phyloP scores from a whole-genome alignment of 1,140 invertebrate species.

The Riptortus pedestris region DNA sequence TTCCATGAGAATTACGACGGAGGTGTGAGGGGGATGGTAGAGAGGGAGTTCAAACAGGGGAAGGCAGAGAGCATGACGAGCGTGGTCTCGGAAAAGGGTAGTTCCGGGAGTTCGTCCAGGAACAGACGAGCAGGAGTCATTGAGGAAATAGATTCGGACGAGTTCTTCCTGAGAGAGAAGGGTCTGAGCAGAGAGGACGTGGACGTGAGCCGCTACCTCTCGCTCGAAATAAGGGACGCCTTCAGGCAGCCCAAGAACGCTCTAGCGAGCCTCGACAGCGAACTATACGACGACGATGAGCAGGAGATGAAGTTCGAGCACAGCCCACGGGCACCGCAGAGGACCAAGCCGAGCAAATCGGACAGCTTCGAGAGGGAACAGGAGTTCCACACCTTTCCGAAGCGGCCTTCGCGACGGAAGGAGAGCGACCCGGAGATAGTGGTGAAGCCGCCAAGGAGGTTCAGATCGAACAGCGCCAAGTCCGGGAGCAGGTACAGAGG shows the following conservation, averaged over 20 bases:
- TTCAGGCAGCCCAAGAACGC: constrained; percentile 54
- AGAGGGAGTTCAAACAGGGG: constrained; percentile 6
- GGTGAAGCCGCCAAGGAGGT: constrained; percentile 27
- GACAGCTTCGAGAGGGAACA: background rate
- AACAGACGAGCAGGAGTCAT: constrained; percentile 49
- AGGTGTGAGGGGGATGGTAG: constrained; percentile 25
- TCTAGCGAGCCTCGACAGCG: constrained; percentile 45
- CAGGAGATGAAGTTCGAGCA: constrained; percentile 30
- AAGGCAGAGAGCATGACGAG: constrained; percentile 31
- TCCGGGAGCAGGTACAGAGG: constrained; percentile 7
- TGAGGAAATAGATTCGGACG: constrained; percentile 75
- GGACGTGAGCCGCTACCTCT: constrained; percentile 60
- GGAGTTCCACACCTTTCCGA: constrained; percentile 26
- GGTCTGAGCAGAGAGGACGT: constrained; percentile 72
- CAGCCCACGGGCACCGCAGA: constrained; percentile 35
- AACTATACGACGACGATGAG: constrained; percentile 33
- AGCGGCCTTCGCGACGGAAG: constrained; percentile 18
- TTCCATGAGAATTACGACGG: constrained; percentile 32
- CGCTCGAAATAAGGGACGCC: constrained; percentile 64
- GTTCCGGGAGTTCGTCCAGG: constrained; percentile 42
- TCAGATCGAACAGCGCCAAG: constrained; percentile 16
- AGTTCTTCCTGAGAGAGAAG: constrained; percentile 68
- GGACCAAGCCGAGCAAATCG: constrained; percentile 35
- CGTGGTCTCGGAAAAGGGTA: constrained; percentile 37
- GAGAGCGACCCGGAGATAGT: constrained; percentile 10